Evolutionary conservation across 2,113 vertebrate genomes (phyloP), one percentile per base, ranked within the genome.

Genomic region (Prochilodus magdalenae): DNA sequence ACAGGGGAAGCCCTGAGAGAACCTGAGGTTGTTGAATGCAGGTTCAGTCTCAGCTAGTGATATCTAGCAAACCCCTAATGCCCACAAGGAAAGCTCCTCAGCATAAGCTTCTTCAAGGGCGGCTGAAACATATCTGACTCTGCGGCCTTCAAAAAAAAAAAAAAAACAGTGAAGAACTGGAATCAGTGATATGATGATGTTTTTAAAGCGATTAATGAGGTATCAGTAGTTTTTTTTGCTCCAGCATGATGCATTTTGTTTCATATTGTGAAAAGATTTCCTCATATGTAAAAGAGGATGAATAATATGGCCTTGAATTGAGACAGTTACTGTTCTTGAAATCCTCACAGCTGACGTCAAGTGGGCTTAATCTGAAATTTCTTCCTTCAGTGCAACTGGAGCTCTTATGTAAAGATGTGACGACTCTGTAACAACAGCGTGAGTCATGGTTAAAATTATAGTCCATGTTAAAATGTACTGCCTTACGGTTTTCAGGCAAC

Each of bases 401-500:
- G 16, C 62, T 36, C 65, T 67, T 67, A 67, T 30, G 7, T 62
- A 70, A 72, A 51, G n/a, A 53, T 60, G 27, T 65, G 10, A 73
- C 55, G 26, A 24, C 70, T 40, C 44, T 53, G 7, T 11, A 26
- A 33, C 27, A 29, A n/a, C 57, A 66, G 51, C 18, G 10, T 59
- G 36, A 26, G 60, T 62, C 29, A 49, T 57, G 55, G 33, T 63
- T 72, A 76, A 62, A 77, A 76, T 80, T 36, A 55, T 47, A 51
- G 44, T 24, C 49, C 11, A 47, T 53, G 71, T 40, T 74, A 53
- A 74, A 75, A 47, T 72, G 65, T 69, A n/a, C 40, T 81, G 63
- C 29, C 81, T 47, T 71, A 63, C 44, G 49, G 47, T 70, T 22
- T 73, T 85, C 20, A 29, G 76, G 16, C 4, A 63, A 49, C 73